Evolutionary conservation across 2,888 invertebrate genomes (phyloP), one percentile per base, ranked within the genome.

Genomic region (Limenitis arthemis): DNA sequence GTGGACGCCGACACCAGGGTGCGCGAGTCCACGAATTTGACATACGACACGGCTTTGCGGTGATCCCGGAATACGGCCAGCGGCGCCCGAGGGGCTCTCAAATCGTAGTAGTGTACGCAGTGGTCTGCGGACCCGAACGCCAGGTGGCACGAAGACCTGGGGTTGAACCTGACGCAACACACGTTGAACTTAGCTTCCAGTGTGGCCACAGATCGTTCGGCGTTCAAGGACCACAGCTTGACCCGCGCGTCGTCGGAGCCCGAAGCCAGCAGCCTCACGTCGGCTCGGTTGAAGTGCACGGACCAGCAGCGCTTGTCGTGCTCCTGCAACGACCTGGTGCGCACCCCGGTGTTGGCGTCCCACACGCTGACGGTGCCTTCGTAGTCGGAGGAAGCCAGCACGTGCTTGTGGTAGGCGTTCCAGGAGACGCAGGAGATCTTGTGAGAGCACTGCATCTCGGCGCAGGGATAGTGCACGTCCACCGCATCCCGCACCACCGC

Each of bases 101-200:
- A 87, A 84, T 98, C 98, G 78, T 97, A 98, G 74, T 97, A 97
- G 78, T 98, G 96, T 48, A 98, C 96, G 85, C 95, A 96, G 78
- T 97, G 97, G 84, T 98, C 97, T 29, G 98, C 97, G n/a, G 96
- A 96, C 33, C 97, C 97, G 82, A 97, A 97, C 1, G 97, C 96
- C 54, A 98, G 87, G 73, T 97, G 94, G 73, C 93, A 94, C 0
- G 95, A 92, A 59, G 93, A 94, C 56, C 73, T 70, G 54, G 84
- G 84, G 69, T 81, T 81, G 73, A 84, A 84, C 73, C 97, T 93
- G 11, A 98, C 97, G 79, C 97, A 97, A 78, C 97, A 98, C 47
- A 98, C 96, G 79, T 98, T 97, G 55, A 96, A 97, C 77, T 95
- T 94, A 1, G 96, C 96, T 78, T 97, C 96, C 11, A 98, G 81